Evolutionary conservation across 1,140 invertebrate genomes (phyloP).

Genomic region (Holcopasites calliopsidis): DNA sequence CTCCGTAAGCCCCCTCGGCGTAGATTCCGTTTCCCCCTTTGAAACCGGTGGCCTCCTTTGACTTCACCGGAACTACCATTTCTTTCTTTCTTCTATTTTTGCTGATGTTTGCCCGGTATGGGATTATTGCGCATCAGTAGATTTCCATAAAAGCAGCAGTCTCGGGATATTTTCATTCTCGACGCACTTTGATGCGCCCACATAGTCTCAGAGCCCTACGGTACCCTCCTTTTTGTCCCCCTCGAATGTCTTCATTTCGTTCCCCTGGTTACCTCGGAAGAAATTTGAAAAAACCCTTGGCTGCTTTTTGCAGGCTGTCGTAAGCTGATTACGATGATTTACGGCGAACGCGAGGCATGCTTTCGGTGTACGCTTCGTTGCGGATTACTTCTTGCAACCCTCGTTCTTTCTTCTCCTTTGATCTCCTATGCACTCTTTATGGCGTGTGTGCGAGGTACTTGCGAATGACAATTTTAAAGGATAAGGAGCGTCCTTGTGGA

Average conservation of each 20-base stretch:
- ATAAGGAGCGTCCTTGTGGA: too few relatives aligned
- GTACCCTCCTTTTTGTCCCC: constrained; percentile 11
- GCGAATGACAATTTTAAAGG: neutral
- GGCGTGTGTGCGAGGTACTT: neutral
- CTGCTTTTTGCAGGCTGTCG: constrained; percentile 32
- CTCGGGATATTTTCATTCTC: neutral
- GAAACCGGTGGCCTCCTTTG: neutral
- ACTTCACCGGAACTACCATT: too few relatives aligned
- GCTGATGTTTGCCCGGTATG: too few relatives aligned
- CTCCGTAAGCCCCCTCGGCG: too few relatives aligned
- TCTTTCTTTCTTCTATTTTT: too few relatives aligned
- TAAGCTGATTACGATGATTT: constrained; percentile 60
- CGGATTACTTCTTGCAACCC: neutral
- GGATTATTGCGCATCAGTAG: neutral
- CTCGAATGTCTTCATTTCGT: constrained; percentile 45
- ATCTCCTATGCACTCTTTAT: neutral
- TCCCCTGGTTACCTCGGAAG: neutral
- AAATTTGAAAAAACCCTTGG: constrained; percentile 23
- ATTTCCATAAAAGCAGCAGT: constrained; percentile 17
- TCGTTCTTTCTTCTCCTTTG: neutral
- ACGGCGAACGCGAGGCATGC: constrained; percentile 27
- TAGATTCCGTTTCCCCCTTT: too few relatives aligned
- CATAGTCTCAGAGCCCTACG: too few relatives aligned
- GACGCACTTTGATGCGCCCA: neutral
- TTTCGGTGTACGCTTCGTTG: neutral